Evolutionary conservation across 2,113 vertebrate genomes (phyloP).

Genomic region (Fulica atra): DNA sequence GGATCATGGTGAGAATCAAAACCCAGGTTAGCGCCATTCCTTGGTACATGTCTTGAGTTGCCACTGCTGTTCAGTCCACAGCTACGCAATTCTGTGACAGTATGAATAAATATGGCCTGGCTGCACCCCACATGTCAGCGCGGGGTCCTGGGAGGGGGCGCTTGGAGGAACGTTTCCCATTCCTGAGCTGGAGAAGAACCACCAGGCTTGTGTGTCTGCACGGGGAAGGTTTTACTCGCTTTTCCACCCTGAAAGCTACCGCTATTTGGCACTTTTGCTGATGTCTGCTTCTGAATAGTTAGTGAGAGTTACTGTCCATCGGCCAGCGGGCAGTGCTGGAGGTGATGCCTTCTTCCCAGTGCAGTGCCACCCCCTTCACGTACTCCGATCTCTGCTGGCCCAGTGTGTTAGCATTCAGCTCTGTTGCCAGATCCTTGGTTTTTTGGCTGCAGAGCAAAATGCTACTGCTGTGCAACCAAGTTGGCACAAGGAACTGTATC

Average conservation of each 20-base stretch:
- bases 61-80: rapidly evolving
- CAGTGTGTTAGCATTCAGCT: not conserved
- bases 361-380: not conserved
- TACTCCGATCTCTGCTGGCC: not conserved
- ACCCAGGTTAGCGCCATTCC: not conserved
- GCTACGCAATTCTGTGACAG: rapidly evolving
- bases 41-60: not conserved
- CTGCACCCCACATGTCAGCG: rapidly evolving
- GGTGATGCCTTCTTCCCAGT: not conserved
- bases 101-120: rapidly evolving
- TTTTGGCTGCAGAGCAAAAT: constrained; percentile 26
- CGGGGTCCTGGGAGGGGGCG: not conserved
- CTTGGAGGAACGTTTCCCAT: not conserved
- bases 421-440: not conserved
- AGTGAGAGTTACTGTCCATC: not conserved
- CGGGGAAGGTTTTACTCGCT: not conserved
- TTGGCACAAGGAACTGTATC: not conserved
- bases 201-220: rapidly evolving
- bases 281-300: not conserved
- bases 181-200: not conserved
- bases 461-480: not conserved
- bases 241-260: not conserved
- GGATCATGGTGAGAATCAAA: not conserved
- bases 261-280: rapidly evolving
- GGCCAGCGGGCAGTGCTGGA: not conserved